Percentiles rank a stretch among this genome's conserved stretches.
These are phyloP conservation scores for Rhodinocichla rosea DNA, from an alignment of 2,113 vertebrate genomes.

Conservation along the genomic window DNA sequence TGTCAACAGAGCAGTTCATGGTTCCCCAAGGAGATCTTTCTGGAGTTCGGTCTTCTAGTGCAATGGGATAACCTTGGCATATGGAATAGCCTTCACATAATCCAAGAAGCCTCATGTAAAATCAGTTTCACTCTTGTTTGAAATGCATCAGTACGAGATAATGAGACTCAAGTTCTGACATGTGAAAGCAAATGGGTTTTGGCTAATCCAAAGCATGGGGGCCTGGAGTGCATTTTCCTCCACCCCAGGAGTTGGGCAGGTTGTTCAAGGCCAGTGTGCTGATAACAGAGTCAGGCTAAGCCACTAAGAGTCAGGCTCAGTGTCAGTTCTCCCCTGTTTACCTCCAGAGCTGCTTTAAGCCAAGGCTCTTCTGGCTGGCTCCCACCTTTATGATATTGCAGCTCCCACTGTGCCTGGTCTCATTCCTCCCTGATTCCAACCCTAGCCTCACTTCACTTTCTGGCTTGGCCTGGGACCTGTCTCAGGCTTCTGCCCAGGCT, in stretches of 20 bases:
- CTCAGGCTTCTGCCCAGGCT: neutral
- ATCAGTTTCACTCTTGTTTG: neutral
- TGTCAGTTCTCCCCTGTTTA: neutral
- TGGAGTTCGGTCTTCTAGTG: neutral
- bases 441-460: neutral
- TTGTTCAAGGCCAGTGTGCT: neutral
- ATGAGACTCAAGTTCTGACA: neutral
- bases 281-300: neutral
- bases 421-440: neutral
- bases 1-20: neutral
- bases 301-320: neutral
- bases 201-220: neutral
- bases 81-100: neutral
- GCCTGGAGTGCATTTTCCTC: neutral
- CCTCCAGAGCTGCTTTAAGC: neutral
- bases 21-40: neutral
- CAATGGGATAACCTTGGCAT: neutral
- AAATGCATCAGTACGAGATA: neutral
- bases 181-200: neutral
- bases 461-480: neutral
- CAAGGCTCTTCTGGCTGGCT: neutral
- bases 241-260: neutral
- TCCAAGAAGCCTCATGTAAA: neutral
- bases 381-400: neutral
- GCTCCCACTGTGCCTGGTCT: neutral